These are phyloP conservation scores for Nemapogon koenigi DNA, from an alignment of 2,888 invertebrate species.

Conservation along the genomic window DNA sequence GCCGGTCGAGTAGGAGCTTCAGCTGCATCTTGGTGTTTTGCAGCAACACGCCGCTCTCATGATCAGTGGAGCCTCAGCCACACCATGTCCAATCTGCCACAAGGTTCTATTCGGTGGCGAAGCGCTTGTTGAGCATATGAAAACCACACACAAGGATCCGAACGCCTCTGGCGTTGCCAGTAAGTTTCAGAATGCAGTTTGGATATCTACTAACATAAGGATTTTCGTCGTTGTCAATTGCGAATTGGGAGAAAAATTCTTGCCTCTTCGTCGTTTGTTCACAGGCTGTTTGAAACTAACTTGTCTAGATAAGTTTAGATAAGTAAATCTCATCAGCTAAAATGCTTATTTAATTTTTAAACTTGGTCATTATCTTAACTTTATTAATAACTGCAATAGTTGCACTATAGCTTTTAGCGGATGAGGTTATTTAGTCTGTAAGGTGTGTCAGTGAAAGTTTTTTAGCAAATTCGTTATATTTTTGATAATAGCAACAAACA, in stretches of 20 bases:
- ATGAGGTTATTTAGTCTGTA: conserved; percentile 45
- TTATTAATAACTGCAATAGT: background rate
- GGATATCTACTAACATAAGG: conserved; percentile 23
- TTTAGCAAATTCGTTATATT: conserved; percentile 10
- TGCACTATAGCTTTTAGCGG: background rate
- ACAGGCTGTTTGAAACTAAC: too few relatives aligned
- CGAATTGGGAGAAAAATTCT: too few relatives aligned
- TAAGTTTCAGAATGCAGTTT: conserved; percentile 65
- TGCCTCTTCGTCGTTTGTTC: too few relatives aligned
- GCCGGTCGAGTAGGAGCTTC: conserved; percentile 76
- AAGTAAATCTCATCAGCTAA: too few relatives aligned
- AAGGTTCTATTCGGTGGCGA: conserved; percentile 93
- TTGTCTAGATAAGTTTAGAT: too few relatives aligned
- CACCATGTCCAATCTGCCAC: conserved; percentile 92
- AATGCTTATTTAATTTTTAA: too few relatives aligned
- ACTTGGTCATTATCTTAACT: too few relatives aligned
- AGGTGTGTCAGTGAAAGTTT: conserved; percentile 55
- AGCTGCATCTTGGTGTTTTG: conserved; percentile 92
- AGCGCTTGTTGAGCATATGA: conserved; percentile 95
- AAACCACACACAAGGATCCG: conserved; percentile 93
- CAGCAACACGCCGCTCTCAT: conserved; percentile 95
- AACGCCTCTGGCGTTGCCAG: conserved; percentile 88
- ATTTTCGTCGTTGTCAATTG: too few relatives aligned
- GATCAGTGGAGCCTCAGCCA: conserved; percentile 89
- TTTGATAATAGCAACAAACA: too few relatives aligned